Percentiles rank a stretch among this genome's conserved stretches.
Conservation (phyloP, 2,113 vertebrate species). For the Daphoenositta chrysoptera region DNA sequence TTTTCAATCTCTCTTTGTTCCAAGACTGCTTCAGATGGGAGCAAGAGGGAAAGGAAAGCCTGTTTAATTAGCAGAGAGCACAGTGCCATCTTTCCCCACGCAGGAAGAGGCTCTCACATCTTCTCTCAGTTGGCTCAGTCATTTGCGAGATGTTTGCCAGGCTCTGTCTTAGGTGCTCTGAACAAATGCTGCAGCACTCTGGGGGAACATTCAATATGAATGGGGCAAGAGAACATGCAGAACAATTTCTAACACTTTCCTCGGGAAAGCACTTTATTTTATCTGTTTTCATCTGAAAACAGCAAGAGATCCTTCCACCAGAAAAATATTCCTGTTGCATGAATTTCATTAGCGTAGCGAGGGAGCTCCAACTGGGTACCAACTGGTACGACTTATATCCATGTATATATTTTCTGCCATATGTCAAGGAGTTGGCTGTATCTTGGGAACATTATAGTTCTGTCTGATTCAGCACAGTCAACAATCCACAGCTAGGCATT, state of each 20-base stretch:
- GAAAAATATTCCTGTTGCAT: background rate
- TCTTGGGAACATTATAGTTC: background rate
- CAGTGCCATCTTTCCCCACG: background rate
- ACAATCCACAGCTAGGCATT: background rate
- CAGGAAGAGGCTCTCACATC: background rate
- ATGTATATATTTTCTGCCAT: background rate
- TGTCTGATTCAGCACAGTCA: slow-evolving; percentile 13
- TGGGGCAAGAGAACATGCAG: background rate
- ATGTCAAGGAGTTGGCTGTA: background rate
- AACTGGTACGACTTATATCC: background rate
- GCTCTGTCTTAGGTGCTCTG: background rate
- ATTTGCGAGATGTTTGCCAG: background rate
- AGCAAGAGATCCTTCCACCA: background rate
- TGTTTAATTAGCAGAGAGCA: background rate
- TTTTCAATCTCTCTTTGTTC: background rate
- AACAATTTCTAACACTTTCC: background rate
- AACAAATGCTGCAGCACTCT: background rate
- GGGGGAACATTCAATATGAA: background rate
- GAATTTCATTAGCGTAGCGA: background rate
- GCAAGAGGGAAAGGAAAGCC: background rate
- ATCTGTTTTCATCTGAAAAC: slow-evolving; percentile 4
- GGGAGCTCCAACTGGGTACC: background rate
- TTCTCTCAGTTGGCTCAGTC: background rate
- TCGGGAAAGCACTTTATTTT: background rate
- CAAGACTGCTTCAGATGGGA: background rate